Base-by-base conservation (phyloP, 2,113 vertebrate genomes). In the Ceyx margarethae region DNA sequence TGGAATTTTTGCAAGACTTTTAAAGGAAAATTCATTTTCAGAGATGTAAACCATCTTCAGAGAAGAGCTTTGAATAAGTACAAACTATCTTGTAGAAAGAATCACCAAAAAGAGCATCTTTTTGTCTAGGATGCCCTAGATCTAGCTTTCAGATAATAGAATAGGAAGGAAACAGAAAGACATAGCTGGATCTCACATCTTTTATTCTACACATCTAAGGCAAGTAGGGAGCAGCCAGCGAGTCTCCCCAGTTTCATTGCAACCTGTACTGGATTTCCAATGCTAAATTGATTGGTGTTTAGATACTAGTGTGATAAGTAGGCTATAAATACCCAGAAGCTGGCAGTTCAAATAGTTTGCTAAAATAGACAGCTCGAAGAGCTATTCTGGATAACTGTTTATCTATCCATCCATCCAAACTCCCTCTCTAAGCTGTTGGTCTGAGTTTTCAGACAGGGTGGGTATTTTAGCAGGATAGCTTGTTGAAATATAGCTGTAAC, bases 191-290 rank as follows among this genome's bases (percentile, higher is more conserved):
- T 89, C 93, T 80, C 48, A 58, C 67, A 64, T 51, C 78, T 82
- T 89, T 66, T 80, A 80, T 85, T 82, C 75, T 48, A 28, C 35
- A 67, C 35, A 54, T 74, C 56, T 89, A 91, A 92, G 81, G 64
- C 65, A 78, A 89, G 51, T 7, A 66, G 35, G 28, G 21, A 76
- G 76, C 15, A 74, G 71, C 42, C 29, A 68, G 67, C 3, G 65
- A 75, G 29, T 42, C 18, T 71, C 33, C 68, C 75, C 72, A 87
- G 64, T 26, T 80, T 89, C 35, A 92, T 11, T 89, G 87, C 87
- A 68, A 33, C 51, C 89, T 82, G 67, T 75, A 94, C 89, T 96
- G 75, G 93, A 93, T 96, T 95, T 84, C 75, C 87, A 94, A 87
- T 22, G 29, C 68, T 94, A 85, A 93, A 95, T 56, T 92, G 87